Percentiles rank a stretch among this genome's conserved stretches.
Evolutionary conservation across 2,113 vertebrate species (phyloP).

Genomic region (Camelus dromedarius): DNA sequence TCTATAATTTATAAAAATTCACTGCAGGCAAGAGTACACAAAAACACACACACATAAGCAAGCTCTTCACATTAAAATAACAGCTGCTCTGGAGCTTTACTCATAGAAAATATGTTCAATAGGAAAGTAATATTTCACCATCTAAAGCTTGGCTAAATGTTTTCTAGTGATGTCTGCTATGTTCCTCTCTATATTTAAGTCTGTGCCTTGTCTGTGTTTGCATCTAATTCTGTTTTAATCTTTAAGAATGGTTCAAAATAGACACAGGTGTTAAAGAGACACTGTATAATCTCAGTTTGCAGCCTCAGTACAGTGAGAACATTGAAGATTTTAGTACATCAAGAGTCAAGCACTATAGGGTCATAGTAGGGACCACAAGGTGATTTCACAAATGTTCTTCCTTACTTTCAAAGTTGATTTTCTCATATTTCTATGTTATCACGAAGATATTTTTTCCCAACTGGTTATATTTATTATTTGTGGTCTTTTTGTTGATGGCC

Average conservation of each 20-base stretch:
- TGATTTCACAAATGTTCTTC: constrained; percentile 56
- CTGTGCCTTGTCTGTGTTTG: not conserved
- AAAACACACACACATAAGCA: not conserved
- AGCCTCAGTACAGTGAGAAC: not conserved
- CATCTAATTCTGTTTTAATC: not conserved
- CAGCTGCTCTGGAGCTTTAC: not conserved
- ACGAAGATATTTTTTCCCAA: not conserved
- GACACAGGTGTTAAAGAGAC: not conserved
- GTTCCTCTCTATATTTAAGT: not conserved
- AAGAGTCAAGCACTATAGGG: constrained; percentile 64
- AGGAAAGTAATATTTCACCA: not conserved
- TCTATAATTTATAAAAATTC: not conserved
- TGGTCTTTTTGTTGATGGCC: not conserved
- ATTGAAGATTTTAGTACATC: constrained; percentile 57
- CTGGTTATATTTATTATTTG: not conserved
- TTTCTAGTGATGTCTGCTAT: not conserved
- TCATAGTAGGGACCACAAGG: constrained; percentile 53
- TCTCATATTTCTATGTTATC: constrained; percentile 11
- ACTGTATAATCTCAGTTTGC: not conserved
- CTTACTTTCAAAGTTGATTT: not conserved
- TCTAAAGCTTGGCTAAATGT: constrained; percentile 25
- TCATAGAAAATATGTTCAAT: not conserved
- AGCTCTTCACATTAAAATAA: not conserved
- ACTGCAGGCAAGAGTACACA: not conserved
- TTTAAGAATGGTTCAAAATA: not conserved